phyloP scores from a whole-genome alignment of 2,888 invertebrate species.

The Tuta absoluta region DNA sequence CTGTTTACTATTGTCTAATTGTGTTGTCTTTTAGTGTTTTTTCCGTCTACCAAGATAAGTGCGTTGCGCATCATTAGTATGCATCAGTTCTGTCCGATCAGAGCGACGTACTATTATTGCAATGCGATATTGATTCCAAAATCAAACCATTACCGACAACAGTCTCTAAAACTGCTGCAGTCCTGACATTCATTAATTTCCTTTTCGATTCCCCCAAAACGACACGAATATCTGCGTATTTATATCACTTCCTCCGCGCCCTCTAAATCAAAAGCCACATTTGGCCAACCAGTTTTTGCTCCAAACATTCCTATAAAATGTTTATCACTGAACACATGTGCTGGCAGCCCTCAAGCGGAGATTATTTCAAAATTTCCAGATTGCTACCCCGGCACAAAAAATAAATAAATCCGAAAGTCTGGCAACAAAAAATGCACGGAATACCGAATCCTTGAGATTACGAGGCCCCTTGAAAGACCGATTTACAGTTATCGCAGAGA shows the following conservation, averaged over 20 bases:
- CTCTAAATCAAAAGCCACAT: conserved; percentile 71
- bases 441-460: conserved; percentile 66
- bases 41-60: too few species aligned
- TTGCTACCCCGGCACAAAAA: conserved; percentile 79
- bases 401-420: conserved; percentile 73
- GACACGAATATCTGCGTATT: conserved; percentile 13
- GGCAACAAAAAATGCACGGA: conserved; percentile 68
- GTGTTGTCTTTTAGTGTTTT: too few species aligned
- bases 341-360: conserved; percentile 64
- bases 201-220: conserved; percentile 28
- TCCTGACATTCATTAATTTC: background rate
- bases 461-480: conserved; percentile 71
- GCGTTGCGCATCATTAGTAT: too few species aligned
- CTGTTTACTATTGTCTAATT: too few species aligned
- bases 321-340: conserved; percentile 79
- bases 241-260: conserved; percentile 62
- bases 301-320: conserved; percentile 79
- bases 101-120: too few species aligned
- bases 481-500: conserved; percentile 66
- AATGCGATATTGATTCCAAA: background rate
- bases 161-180: background rate
- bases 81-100: too few species aligned
- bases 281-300: conserved; percentile 76
- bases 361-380: conserved; percentile 80
- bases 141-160: background rate